Percentiles rank a stretch among this genome's conserved stretches.
phyloP scores from a whole-genome alignment of 2,888 invertebrate species.

The Noctua pronuba region DNA sequence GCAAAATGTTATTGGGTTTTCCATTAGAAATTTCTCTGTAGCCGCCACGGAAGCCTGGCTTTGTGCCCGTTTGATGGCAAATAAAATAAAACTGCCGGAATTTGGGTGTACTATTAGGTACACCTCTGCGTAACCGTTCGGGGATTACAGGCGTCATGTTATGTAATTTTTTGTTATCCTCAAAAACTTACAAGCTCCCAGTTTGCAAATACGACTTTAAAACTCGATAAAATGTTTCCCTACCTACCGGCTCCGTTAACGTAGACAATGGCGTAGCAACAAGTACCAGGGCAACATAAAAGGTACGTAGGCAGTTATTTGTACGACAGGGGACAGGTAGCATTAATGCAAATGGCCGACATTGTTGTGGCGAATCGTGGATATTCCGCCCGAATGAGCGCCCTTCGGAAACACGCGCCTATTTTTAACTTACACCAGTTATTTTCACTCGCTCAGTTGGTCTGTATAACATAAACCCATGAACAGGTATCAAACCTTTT shows the following conservation, averaged over 20 bases:
- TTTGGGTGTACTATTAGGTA: too few species aligned
- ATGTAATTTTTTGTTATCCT: background rate
- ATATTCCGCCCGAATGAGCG: constrained; percentile 47
- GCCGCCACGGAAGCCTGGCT: too few species aligned
- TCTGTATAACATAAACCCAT: background rate
- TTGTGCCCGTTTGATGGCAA: too few species aligned
- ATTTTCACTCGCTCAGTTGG: background rate
- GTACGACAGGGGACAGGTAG: constrained; percentile 40
- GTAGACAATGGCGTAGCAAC: constrained; percentile 37
- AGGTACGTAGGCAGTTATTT: constrained; percentile 41
- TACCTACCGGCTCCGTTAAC: background rate
- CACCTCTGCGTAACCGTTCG: too few species aligned
- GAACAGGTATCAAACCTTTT: background rate
- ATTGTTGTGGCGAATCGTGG: constrained; percentile 50
- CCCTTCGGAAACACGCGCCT: constrained; percentile 53
- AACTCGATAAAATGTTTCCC: background rate
- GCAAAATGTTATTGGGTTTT: too few species aligned
- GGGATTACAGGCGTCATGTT: background rate
- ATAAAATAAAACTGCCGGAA: too few species aligned
- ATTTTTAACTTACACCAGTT: constrained; percentile 32
- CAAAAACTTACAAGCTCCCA: background rate
- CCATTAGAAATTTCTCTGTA: too few species aligned
- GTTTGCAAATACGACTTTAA: background rate
- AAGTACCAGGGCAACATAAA: constrained; percentile 36
- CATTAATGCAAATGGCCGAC: constrained; percentile 55